These are phyloP conservation scores for Gambusia holbrooki DNA, from an alignment of 2,113 vertebrate species.

Conservation along the genomic window DNA sequence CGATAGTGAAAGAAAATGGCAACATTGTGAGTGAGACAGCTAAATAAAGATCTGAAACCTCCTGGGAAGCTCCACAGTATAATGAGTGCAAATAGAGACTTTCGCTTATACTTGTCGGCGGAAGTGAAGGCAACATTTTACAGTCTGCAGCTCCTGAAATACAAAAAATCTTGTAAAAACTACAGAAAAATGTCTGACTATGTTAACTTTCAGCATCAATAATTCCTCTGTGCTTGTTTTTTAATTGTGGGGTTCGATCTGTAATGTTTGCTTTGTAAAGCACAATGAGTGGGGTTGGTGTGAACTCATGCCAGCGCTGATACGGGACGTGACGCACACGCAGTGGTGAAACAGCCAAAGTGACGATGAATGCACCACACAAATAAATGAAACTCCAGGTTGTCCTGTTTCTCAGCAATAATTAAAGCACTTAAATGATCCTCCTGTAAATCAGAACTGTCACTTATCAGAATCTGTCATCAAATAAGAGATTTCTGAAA, in stretches of 20 bases:
- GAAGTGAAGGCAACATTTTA: not conserved
- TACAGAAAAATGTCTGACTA: not conserved
- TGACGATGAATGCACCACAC: not conserved
- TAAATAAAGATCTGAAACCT: slow-evolving; percentile 3
- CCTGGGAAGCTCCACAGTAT: not conserved
- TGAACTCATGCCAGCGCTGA: not conserved
- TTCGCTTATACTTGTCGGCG: not conserved
- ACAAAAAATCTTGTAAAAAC: not conserved
- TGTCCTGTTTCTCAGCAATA: not conserved
- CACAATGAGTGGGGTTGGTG: not conserved
- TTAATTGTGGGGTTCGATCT: not conserved
- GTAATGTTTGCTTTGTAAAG: not conserved
- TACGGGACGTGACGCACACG: not conserved
- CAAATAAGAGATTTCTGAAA: not conserved
- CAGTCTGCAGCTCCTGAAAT: not conserved
- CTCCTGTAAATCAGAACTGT: not conserved
- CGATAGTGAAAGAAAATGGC: not conserved
- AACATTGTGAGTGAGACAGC: not conserved
- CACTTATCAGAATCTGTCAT: not conserved
- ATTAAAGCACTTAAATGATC: not conserved
- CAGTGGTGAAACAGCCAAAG: not conserved
- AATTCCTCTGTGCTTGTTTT: not conserved
- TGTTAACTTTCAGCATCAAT: not conserved
- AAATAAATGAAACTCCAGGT: not conserved
- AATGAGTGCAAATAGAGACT: not conserved